Evolutionary conservation across 2,797 vertebrate species (phyloP).

Genomic region (Leptatherina wallacei): DNA sequence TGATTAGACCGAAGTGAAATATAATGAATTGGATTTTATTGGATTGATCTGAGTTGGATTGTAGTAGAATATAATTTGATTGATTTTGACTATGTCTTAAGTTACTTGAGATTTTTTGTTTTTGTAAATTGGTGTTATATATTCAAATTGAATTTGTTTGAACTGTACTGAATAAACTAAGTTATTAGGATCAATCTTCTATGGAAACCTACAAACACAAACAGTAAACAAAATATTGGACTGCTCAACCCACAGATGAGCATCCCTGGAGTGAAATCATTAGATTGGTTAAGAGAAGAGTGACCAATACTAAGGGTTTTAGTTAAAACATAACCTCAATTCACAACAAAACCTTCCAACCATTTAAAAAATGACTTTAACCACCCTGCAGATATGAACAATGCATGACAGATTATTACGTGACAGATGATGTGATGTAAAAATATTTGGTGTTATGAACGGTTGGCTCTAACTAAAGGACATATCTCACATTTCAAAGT

Average conservation of each 20-base stretch:
- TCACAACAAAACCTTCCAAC: background rate
- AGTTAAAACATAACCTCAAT: constrained; percentile 1
- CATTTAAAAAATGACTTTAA: background rate
- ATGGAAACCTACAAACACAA: background rate
- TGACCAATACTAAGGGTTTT: background rate
- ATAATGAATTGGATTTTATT: too few relatives aligned
- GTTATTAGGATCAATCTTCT: background rate
- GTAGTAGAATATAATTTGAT: too few relatives aligned
- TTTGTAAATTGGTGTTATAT: background rate
- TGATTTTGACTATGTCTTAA: too few relatives aligned
- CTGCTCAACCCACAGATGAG: background rate
- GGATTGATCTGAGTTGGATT: too few relatives aligned
- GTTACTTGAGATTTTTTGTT: background rate
- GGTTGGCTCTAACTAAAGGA: constrained; percentile 24
- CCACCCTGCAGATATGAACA: background rate
- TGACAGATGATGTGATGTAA: background rate
- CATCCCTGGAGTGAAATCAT: background rate
- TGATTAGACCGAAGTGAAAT: background rate
- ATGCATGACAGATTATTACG: constrained; percentile 2
- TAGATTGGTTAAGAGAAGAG: background rate
- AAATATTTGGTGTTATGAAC: constrained; percentile 30
- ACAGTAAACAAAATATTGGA: constrained; percentile 1
- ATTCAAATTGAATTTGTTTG: background rate
- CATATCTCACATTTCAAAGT: constrained; percentile 36
- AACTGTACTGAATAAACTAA: background rate